Percentiles rank a stretch among this genome's conserved stretches.
Conservation (phyloP, 2,888 invertebrate genomes). For the Tetanocera ferruginea region DNA sequence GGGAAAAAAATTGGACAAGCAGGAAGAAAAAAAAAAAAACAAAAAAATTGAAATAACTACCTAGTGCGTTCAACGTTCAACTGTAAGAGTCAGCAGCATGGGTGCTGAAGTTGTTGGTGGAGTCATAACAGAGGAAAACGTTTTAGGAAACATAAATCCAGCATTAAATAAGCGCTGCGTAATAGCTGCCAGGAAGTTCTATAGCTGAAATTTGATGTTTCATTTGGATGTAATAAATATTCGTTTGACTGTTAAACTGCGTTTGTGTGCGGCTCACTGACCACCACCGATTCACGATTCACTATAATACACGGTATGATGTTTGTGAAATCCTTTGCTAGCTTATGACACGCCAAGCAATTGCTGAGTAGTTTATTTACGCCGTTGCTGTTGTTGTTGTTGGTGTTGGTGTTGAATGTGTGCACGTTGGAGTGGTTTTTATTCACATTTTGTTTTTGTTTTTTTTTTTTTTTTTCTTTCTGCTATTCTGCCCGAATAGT, state of each 20-base stretch:
- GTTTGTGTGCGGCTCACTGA: too few species aligned
- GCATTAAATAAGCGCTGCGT: not conserved
- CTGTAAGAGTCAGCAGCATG: too few species aligned
- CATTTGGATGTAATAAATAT: conserved; percentile 7
- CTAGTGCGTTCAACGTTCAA: not conserved
- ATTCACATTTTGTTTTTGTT: not conserved
- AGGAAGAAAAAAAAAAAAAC: too few species aligned
- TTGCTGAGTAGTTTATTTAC: not conserved
- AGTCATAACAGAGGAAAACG: not conserved
- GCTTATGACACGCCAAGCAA: not conserved
- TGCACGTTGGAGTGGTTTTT: not conserved
- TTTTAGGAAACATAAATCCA: not conserved
- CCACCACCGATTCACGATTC: too few species aligned
- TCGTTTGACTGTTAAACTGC: not conserved
- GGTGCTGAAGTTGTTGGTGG: not conserved
- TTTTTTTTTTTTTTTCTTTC: not conserved
- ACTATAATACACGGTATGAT: too few species aligned
- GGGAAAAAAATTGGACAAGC: too few species aligned
- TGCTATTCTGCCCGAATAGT: not conserved
- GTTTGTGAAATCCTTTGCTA: not conserved
- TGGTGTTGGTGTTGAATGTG: not conserved
- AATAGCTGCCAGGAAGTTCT: not conserved
- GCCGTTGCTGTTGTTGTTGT: not conserved
- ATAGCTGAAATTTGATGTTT: conserved; percentile 20
- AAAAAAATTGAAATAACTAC: conserved; percentile 5